Conservation (phyloP, 1,140 invertebrate species). For the Bombus waltoni region DNA sequence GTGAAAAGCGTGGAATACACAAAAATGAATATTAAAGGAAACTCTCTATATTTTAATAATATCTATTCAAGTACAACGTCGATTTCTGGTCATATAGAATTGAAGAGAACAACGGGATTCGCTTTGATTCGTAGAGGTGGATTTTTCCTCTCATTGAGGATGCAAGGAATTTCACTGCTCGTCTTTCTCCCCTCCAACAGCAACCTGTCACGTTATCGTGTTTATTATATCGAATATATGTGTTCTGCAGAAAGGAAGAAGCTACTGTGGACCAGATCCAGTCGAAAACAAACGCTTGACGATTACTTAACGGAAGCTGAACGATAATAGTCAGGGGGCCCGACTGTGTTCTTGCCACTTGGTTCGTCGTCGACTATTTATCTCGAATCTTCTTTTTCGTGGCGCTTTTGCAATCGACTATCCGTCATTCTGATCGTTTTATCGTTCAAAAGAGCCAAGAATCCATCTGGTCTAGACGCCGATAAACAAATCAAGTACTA, state of each 20-base stretch:
- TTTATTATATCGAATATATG: conserved; percentile 51
- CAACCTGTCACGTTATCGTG: conserved; percentile 44
- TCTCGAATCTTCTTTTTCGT: conserved; percentile 24
- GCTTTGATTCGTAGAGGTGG: background rate
- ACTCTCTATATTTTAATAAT: background rate
- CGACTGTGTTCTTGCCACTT: conserved; percentile 32
- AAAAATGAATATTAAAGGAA: background rate
- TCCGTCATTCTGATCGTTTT: background rate
- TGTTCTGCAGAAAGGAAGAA: conserved; percentile 44
- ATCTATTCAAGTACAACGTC: background rate
- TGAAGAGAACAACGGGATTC: background rate
- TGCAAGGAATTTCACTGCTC: background rate
- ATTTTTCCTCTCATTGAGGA: background rate
- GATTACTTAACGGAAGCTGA: conserved; percentile 35
- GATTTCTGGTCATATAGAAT: background rate
- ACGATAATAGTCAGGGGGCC: conserved; percentile 40
- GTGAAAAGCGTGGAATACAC: too few species aligned
- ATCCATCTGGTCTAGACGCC: background rate
- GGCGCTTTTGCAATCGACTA: background rate
- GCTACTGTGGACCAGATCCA: background rate
- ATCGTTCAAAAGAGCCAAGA: conserved; percentile 8
- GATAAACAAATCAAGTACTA: conserved; percentile 1
- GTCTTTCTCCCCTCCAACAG: background rate
- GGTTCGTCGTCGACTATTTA: conserved; percentile 47
- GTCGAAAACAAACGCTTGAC: conserved; percentile 1